These are phyloP conservation scores for Anhinga rufa DNA, from an alignment of 2,113 vertebrate genomes.

Conservation along the genomic window DNA sequence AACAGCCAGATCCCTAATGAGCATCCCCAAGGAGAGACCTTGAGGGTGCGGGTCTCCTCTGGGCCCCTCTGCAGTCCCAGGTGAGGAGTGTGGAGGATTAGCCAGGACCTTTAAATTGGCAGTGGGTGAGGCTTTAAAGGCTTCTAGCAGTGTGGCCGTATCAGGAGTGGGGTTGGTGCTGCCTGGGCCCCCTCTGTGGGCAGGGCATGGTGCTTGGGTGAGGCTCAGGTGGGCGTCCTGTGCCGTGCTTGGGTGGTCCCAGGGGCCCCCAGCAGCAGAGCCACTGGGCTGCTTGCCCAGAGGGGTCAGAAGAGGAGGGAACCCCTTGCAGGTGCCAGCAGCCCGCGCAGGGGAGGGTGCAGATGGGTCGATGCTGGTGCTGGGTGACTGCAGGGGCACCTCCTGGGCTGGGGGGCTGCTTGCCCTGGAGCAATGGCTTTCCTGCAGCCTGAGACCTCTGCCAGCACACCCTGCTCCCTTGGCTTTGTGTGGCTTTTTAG, in stretches of 20 bases:
- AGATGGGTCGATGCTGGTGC: background rate
- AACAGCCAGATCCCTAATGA: background rate
- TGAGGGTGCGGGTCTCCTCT: background rate
- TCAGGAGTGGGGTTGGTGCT: background rate
- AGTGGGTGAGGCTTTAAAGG: background rate
- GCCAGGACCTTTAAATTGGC: background rate
- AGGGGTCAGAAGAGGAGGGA: background rate
- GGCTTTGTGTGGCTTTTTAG: background rate
- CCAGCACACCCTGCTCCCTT: background rate
- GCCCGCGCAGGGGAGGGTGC: background rate
- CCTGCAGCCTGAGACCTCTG: background rate
- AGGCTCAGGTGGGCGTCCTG: too few relatives aligned
- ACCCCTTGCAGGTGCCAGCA: accelerated
- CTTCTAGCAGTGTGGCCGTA: background rate
- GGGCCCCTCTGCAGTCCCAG: background rate
- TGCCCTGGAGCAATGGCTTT: background rate
- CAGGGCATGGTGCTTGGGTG: accelerated
- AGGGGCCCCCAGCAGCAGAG: background rate
- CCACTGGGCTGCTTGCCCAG: background rate
- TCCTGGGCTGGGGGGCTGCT: background rate
- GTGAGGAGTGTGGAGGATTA: background rate
- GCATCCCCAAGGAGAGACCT: accelerated
- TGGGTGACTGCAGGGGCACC: background rate
- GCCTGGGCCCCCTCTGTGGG: background rate
- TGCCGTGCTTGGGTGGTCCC: background rate